Percentiles rank a stretch among this genome's conserved stretches.
Evolutionary conservation across 2,888 invertebrate species (phyloP).

Genomic region (Sinelater perroti): DNA sequence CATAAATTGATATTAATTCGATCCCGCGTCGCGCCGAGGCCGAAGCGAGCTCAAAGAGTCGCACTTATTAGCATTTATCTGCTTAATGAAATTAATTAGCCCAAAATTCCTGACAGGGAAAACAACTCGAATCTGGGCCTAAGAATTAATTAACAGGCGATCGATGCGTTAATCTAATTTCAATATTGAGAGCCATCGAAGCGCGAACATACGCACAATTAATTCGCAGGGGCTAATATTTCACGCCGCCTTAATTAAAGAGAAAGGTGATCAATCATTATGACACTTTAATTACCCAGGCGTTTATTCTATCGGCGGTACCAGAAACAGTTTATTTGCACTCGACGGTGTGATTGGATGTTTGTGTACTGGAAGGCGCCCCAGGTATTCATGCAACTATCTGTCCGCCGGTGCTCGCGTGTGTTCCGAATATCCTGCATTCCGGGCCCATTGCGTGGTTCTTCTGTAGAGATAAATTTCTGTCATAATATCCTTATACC

Average conservation of each 20-base stretch:
- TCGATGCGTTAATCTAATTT: slow-evolving; percentile 32
- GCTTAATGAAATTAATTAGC: slow-evolving; percentile 14
- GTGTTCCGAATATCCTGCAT: slow-evolving; percentile 9
- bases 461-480: slow-evolving; percentile 14
- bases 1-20: slow-evolving; percentile 19
- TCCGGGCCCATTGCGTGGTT: slow-evolving; percentile 9
- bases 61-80: slow-evolving; percentile 18
- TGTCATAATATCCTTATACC: slow-evolving; percentile 14
- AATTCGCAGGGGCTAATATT: slow-evolving; percentile 32
- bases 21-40: slow-evolving; percentile 12
- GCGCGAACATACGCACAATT: slow-evolving; percentile 32
- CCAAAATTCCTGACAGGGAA: slow-evolving; percentile 6
- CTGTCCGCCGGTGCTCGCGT: slow-evolving; percentile 2
- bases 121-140: slow-evolving; percentile 7
- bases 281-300: slow-evolving; percentile 47
- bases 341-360: slow-evolving; percentile 45
- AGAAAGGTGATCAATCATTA: slow-evolving; percentile 47
- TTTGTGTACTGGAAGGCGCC: not conserved
- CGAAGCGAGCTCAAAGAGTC: slow-evolving; percentile 9
- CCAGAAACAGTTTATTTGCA: slow-evolving; percentile 41
- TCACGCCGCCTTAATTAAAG: slow-evolving; percentile 35
- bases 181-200: slow-evolving; percentile 30
- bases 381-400: not conserved
- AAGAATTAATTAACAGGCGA: slow-evolving; percentile 26
- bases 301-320: slow-evolving; percentile 36